Percentiles rank a stretch among this genome's conserved stretches.
Evolutionary conservation across 2,113 vertebrate genomes (phyloP).

Genomic region (Hiodon tergisus): DNA sequence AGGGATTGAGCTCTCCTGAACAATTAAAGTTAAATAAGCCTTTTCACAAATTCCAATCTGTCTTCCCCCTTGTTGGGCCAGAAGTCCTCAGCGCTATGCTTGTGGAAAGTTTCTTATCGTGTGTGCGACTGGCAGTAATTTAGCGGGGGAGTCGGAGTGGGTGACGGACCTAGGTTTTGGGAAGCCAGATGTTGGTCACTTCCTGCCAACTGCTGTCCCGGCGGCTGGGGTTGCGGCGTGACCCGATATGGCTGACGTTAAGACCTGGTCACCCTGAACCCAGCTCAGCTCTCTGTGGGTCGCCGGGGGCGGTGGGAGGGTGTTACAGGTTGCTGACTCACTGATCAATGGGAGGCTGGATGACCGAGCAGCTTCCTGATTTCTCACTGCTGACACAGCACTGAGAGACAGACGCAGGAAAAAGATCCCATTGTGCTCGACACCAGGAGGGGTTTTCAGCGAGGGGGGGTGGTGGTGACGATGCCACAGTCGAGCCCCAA

Average conservation of each 20-base stretch:
- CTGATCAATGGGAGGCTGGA: background rate
- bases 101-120: too few relatives aligned
- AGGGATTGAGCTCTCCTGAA: too few relatives aligned
- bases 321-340: background rate
- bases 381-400: conserved; percentile 12
- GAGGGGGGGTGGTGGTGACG: background rate
- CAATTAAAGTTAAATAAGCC: too few relatives aligned
- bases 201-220: background rate
- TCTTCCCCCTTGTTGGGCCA: background rate
- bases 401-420: background rate
- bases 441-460: background rate
- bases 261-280: too few relatives aligned
- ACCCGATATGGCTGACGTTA: too few relatives aligned
- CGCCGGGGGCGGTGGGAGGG: background rate
- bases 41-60: too few relatives aligned
- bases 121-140: too few relatives aligned
- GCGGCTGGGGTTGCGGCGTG: too few relatives aligned
- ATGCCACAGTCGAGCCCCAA: background rate
- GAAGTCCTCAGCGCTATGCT: too few relatives aligned
- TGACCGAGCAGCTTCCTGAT: background rate
- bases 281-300: background rate
- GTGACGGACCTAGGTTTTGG: too few relatives aligned
- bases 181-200: too few relatives aligned
- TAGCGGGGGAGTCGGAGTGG: too few relatives aligned
- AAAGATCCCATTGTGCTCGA: background rate